phyloP scores from a whole-genome alignment of 2,113 vertebrate species.

The Oreotrochilus melanogaster region DNA sequence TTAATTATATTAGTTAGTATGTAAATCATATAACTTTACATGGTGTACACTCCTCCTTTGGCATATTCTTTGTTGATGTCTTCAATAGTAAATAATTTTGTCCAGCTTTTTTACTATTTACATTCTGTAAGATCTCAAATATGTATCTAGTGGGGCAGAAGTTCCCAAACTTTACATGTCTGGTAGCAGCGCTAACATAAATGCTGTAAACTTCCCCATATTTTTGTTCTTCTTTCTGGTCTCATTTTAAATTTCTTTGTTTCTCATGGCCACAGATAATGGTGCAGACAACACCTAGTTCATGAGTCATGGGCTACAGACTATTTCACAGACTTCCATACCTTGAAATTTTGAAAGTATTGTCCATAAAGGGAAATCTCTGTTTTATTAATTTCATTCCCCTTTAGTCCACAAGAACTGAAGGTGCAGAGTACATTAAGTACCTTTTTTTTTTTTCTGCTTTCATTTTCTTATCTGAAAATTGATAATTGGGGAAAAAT shows the following conservation, averaged over 20 bases:
- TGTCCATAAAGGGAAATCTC: neutral
- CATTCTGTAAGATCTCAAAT: neutral
- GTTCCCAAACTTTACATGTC: neutral
- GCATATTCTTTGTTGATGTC: neutral
- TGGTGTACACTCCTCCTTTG: neutral
- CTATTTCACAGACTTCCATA: neutral
- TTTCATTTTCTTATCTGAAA: neutral
- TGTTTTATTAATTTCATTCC: neutral
- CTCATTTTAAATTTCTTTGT: neutral
- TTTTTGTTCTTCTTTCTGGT: neutral
- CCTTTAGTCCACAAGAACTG: neutral
- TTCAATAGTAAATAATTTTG: neutral
- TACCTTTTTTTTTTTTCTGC: neutral
- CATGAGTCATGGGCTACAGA: neutral
- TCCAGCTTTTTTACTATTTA: neutral
- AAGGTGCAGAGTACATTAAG: neutral
- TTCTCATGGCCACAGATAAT: neutral
- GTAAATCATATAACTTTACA: neutral
- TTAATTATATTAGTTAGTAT: neutral
- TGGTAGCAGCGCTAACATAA: neutral
- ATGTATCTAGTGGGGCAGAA: neutral
- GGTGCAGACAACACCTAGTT: neutral
- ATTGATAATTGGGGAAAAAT: neutral
- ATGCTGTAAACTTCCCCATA: neutral
- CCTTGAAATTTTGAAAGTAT: neutral